phyloP scores from a whole-genome alignment of 1,140 invertebrate genomes.

The Globodera ellingtonae region DNA sequence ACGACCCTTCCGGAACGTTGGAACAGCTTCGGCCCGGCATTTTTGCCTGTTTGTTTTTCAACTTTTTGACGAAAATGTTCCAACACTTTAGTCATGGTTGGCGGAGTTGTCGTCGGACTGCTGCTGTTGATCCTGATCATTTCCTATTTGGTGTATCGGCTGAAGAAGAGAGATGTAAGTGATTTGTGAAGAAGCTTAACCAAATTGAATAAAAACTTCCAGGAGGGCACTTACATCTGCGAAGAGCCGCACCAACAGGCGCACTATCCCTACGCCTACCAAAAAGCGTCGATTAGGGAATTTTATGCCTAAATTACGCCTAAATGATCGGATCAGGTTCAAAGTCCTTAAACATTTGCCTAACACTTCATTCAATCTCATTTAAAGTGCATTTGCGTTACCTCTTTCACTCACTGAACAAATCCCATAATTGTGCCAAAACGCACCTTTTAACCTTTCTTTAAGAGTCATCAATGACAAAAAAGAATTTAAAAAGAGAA shows the following conservation, averaged over 20 bases:
- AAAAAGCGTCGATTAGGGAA: slow-evolving; percentile 26
- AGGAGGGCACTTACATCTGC: slow-evolving; percentile 28
- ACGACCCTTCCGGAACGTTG: slow-evolving; percentile 23
- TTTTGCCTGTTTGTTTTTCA: slow-evolving; percentile 17
- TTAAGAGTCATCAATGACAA: background rate
- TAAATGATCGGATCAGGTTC: background rate
- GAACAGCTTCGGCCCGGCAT: slow-evolving; percentile 25
- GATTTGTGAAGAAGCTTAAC: background rate
- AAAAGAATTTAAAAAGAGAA: background rate
- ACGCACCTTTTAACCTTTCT: background rate
- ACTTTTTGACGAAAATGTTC: background rate
- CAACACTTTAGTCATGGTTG: slow-evolving; percentile 14
- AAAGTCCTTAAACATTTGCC: background rate
- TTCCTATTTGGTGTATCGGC: slow-evolving; percentile 26
- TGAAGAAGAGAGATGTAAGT: slow-evolving; percentile 24
- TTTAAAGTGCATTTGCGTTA: background rate
- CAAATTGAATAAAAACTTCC: background rate
- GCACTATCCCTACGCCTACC: slow-evolving; percentile 22
- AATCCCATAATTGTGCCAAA: slow-evolving; percentile 1
- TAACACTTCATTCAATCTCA: background rate
- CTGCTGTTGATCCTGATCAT: slow-evolving; percentile 20
- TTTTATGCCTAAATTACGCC: slow-evolving; percentile 16
- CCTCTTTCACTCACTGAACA: background rate
- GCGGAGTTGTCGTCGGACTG: slow-evolving; percentile 19
- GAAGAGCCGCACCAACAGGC: slow-evolving; percentile 17